Percentiles rank a stretch among this genome's conserved stretches.
Conservation (phyloP, 2,888 invertebrate genomes). For the Ichneumoninae sp. region DNA sequence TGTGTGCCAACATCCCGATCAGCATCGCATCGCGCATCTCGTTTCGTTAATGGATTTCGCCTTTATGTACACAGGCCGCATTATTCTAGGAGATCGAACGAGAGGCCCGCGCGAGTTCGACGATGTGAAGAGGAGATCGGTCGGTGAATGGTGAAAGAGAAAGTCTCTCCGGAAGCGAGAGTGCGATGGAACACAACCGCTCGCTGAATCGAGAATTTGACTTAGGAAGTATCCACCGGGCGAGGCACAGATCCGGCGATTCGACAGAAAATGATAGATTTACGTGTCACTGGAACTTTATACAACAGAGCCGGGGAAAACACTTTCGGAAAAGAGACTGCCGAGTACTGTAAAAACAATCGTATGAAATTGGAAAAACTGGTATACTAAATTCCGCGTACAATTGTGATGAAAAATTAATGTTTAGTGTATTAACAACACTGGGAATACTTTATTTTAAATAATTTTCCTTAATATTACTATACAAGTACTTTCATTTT, state of each 20-base stretch:
- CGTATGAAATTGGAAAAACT: no score
- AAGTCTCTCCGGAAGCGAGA: conserved; percentile 17
- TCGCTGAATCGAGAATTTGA: conserved; percentile 28
- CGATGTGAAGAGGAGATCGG: conserved; percentile 41
- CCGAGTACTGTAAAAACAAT: no score
- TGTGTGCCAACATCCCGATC: conserved; percentile 39
- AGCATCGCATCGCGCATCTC: conserved; percentile 40
- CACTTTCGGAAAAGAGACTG: conserved; percentile 14
- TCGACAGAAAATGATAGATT: conserved; percentile 51
- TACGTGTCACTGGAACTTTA: conserved; percentile 47
- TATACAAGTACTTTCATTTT: no score
- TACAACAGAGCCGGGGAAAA: conserved; percentile 46
- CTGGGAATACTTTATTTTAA: no score
- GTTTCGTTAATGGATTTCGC: conserved; percentile 71
- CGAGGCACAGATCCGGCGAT: conserved; percentile 53
- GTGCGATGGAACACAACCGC: conserved; percentile 18
- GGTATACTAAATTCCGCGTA: no score
- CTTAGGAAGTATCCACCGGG: neutral
- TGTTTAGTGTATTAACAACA: no score
- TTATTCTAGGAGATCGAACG: conserved; percentile 45
- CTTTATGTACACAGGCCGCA: conserved; percentile 67
- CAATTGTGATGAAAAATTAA: no score
- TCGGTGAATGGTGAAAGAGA: conserved; percentile 51
- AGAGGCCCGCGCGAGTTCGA: conserved; percentile 32
- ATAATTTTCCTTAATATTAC: no score